phyloP scores from a whole-genome alignment of 1,140 invertebrate genomes.

The Microvelia longipes region DNA sequence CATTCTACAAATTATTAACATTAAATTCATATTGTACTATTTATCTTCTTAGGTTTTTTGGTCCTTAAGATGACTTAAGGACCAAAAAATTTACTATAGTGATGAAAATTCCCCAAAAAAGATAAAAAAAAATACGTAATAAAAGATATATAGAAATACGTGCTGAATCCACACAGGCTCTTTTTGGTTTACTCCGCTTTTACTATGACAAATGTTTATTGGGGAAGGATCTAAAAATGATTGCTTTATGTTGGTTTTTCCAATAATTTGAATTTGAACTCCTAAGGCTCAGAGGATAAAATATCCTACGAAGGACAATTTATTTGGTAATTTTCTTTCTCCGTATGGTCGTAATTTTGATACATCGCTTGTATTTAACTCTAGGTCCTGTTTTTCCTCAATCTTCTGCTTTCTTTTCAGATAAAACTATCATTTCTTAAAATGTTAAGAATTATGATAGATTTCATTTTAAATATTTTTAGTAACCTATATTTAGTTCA shows the following conservation, averaged over 20 bases:
- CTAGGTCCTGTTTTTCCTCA: too few relatives aligned
- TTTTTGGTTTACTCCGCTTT: background rate
- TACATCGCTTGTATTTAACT: too few relatives aligned
- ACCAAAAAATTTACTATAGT: too few relatives aligned
- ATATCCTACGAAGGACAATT: background rate
- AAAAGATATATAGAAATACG: background rate
- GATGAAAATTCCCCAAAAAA: too few relatives aligned
- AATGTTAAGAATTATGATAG: too few relatives aligned
- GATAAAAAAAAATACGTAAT: background rate
- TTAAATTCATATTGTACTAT: too few relatives aligned
- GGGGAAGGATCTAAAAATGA: background rate
- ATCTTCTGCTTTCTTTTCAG: too few relatives aligned
- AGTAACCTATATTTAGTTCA: too few relatives aligned
- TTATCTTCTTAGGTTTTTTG: too few relatives aligned
- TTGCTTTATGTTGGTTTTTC: background rate
- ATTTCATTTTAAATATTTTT: too few relatives aligned
- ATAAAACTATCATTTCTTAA: background rate
- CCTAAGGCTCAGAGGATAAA: background rate
- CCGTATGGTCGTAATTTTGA: background rate
- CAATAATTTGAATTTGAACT: background rate
- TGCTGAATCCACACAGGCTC: background rate
- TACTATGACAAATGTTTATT: background rate
- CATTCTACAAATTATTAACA: too few relatives aligned
- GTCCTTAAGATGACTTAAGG: too few relatives aligned
- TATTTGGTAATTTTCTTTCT: background rate